Evolutionary conservation across 2,113 vertebrate genomes (phyloP).

Genomic region (Syngnathus floridae): DNA sequence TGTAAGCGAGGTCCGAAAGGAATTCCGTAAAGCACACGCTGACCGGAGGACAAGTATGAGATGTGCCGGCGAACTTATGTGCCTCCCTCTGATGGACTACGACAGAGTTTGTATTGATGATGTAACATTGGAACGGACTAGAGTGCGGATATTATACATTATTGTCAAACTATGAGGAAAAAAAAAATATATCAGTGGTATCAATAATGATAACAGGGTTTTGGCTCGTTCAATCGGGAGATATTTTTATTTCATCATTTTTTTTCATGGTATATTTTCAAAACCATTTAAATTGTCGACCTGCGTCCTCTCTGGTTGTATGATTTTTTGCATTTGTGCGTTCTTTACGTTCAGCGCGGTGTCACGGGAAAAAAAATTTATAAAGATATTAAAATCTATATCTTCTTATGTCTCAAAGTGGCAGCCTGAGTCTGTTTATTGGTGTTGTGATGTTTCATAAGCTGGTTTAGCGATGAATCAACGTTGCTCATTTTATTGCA

Average conservation of each 20-base stretch:
- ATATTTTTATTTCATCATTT: constrained; percentile 42
- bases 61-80: constrained; percentile 42
- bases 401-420: constrained; percentile 78
- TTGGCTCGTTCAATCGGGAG: constrained; percentile 50
- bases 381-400: constrained; percentile 87
- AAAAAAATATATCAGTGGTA: constrained; percentile 63
- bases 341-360: constrained; percentile 60
- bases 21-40: constrained; percentile 21
- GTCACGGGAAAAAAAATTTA: constrained; percentile 76
- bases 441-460: constrained; percentile 1
- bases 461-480: constrained; percentile 9
- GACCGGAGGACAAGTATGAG: constrained; percentile 20
- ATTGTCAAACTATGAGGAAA: constrained; percentile 63
- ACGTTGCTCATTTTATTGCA: neutral
- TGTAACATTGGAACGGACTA: constrained; percentile 48
- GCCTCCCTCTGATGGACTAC: constrained; percentile 44
- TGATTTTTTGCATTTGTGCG: constrained; percentile 39
- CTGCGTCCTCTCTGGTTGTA: constrained; percentile 31
- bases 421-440: constrained; percentile 48
- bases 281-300: constrained; percentile 45
- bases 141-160: constrained; percentile 66
- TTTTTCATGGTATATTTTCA: constrained; percentile 58
- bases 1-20: constrained; percentile 28
- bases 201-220: constrained; percentile 75
- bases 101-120: constrained; percentile 51